Conservation (phyloP, 2,113 vertebrate species). For the Nibea albiflora region DNA sequence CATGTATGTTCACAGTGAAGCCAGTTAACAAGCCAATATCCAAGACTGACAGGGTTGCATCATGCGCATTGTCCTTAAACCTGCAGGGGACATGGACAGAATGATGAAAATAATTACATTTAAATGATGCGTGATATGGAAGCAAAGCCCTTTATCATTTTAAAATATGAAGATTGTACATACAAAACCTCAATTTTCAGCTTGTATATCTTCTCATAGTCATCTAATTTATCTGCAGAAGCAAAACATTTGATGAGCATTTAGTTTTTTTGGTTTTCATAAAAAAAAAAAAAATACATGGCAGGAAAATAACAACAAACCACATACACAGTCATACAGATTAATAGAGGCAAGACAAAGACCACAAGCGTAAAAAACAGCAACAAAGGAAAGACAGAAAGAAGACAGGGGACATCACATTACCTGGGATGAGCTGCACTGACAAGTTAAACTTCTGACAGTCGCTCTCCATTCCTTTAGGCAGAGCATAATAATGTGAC, state of each 20-base stretch:
- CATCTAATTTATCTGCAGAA: conserved; percentile 5
- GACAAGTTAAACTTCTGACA: conserved; percentile 87
- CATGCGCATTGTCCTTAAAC: conserved; percentile 39
- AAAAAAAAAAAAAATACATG: no score
- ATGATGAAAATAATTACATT: no score
- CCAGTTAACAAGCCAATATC: conserved; percentile 85
- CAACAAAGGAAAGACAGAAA: no score
- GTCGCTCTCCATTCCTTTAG: conserved; percentile 64
- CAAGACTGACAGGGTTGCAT: conserved; percentile 84
- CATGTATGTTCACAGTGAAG: conserved; percentile 74
- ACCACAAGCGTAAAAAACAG: no score
- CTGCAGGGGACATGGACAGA: conserved; percentile 31
- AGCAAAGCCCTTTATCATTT: no score
- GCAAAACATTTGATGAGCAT: neutral
- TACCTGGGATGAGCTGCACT: conserved; percentile 74
- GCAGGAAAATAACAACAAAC: no score
- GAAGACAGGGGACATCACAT: neutral
- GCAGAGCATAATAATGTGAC: conserved; percentile 85
- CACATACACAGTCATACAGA: no score
- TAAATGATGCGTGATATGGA: no score
- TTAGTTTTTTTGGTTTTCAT: no score
- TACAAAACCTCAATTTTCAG: conserved; percentile 68
- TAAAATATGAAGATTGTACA: conserved; percentile 44
- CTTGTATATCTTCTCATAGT: conserved; percentile 43
- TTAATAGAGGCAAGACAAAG: no score